Conservation (phyloP, 2,113 vertebrate species). For the Campylorhamphus procurvoides region DNA sequence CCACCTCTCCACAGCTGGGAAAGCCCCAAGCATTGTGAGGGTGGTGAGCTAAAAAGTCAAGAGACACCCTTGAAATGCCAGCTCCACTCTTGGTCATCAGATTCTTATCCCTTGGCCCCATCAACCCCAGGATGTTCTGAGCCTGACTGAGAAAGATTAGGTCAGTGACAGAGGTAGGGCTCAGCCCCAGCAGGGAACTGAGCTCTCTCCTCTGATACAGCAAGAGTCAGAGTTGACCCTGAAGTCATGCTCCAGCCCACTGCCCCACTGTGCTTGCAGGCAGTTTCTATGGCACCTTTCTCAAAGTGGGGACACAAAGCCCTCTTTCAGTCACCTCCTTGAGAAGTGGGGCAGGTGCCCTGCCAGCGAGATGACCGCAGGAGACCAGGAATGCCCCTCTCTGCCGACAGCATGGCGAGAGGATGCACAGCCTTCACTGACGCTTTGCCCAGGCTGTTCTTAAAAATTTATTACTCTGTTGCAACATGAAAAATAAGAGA, state of each 20-base stretch:
- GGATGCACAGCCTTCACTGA: constrained; percentile 38
- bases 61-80: not conserved
- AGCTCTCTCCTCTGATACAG: not conserved
- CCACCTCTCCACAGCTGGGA: not conserved
- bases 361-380: fast-evolving
- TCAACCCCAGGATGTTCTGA: not conserved
- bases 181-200: not conserved
- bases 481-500: constrained; percentile 85
- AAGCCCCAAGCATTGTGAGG: not conserved
- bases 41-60: not conserved
- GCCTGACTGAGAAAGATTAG: not conserved
- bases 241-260: not conserved
- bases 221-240: not conserved
- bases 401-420: not conserved
- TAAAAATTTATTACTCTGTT: constrained; percentile 87
- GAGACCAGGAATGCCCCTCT: not conserved
- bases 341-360: not conserved
- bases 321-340: not conserved
- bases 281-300: not conserved
- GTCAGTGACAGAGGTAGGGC: not conserved
- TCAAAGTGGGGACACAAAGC: not conserved
- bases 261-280: fast-evolving
- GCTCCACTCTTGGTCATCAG: not conserved
- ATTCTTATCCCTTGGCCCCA: not conserved
- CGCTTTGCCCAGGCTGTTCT: constrained; percentile 75